A percentile compares a stretch with the other conserved stretches of the same genome.
Conservation (phyloP, 2,888 invertebrate genomes). For the Latheticus oryzae region DNA sequence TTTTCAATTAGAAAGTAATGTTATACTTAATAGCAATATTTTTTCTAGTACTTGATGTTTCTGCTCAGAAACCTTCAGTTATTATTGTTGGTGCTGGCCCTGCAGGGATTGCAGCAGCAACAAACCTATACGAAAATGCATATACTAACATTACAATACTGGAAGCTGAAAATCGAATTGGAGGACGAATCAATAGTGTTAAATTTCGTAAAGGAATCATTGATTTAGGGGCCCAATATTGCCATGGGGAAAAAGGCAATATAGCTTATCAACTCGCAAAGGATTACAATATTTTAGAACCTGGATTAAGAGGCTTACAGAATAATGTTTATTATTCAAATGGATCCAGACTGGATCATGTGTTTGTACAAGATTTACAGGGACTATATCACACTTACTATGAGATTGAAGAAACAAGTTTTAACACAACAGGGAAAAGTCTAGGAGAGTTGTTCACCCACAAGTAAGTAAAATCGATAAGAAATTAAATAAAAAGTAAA, state of each 20-base stretch:
- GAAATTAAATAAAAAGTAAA: constrained; percentile 1
- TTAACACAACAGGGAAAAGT: constrained; percentile 6
- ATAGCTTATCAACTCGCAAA: constrained; percentile 48
- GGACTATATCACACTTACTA: not conserved
- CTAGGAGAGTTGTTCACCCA: constrained; percentile 9
- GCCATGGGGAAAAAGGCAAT: constrained; percentile 51
- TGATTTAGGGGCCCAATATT: constrained; percentile 52
- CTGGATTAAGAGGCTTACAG: constrained; percentile 3
- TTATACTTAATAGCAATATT: too few species aligned
- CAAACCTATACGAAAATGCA: constrained; percentile 65
- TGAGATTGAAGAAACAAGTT: constrained; percentile 1
- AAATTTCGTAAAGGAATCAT: constrained; percentile 46
- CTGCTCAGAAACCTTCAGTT: constrained; percentile 53
- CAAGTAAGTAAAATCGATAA: not conserved
- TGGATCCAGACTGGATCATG: constrained; percentile 7
- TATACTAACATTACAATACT: constrained; percentile 64
- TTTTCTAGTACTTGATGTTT: too few species aligned
- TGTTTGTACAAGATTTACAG: constrained; percentile 11
- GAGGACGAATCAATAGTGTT: constrained; percentile 47
- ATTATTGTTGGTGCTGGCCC: constrained; percentile 70
- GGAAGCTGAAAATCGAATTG: constrained; percentile 53
- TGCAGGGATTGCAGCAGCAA: constrained; percentile 69
- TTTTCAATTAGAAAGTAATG: too few species aligned
- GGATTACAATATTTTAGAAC: constrained; percentile 3
- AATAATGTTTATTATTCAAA: constrained; percentile 13